phyloP scores from a whole-genome alignment of 2,888 invertebrate species.

The Agrotis puta region DNA sequence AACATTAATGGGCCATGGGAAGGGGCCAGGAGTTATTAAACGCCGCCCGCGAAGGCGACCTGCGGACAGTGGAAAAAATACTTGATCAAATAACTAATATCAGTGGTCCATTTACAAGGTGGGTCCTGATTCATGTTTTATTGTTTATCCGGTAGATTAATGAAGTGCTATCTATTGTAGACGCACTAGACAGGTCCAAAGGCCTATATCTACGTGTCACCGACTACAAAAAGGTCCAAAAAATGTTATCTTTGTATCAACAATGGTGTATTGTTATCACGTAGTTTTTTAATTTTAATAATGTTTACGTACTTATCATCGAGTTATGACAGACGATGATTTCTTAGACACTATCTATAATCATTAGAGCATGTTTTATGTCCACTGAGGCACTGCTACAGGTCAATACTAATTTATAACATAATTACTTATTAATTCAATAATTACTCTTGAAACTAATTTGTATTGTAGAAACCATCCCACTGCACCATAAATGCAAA shows the following conservation, averaged over 20 bases:
- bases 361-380: conserved; percentile 20
- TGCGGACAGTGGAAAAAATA: conserved; percentile 97
- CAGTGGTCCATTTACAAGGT: conserved; percentile 98
- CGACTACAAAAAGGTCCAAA: conserved; percentile 28
- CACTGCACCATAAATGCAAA: conserved; percentile 4
- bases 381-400: conserved; percentile 21
- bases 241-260: conserved; percentile 71
- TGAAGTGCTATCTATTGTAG: not conserved
- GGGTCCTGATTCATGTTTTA: conserved; percentile 86
- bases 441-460: conserved; percentile 15
- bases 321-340: conserved; percentile 41
- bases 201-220: conserved; percentile 7
- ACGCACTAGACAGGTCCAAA: not conserved
- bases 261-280: conserved; percentile 75
- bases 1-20: conserved; percentile 94
- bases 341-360: conserved; percentile 34
- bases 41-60: conserved; percentile 98
- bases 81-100: conserved; percentile 96
- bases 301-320: conserved; percentile 80
- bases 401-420: conserved; percentile 19
- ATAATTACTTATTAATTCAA: conserved; percentile 10
- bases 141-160: conserved; percentile 35
- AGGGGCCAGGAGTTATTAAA: conserved; percentile 99
- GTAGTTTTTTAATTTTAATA: conserved; percentile 70
- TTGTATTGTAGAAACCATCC: not conserved